Evolutionary conservation across 2,888 invertebrate genomes (phyloP), one percentile per base, ranked within the genome.

Genomic region (Willowsia nigromaculata): DNA sequence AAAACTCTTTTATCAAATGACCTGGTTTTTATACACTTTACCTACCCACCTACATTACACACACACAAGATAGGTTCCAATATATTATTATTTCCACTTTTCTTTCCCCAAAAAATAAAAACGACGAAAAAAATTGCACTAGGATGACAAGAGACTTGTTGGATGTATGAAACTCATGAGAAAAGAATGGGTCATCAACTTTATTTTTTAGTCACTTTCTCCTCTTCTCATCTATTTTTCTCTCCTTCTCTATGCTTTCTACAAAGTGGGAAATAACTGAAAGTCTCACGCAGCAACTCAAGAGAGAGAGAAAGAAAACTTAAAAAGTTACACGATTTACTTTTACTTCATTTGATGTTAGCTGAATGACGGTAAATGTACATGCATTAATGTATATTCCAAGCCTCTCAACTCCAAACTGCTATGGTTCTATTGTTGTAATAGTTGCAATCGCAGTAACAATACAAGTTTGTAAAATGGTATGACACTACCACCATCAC

Each of bases 131-230:
- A 30, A 15, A n/a, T n/a, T n/a, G n/a, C n/a, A n/a, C n/a, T n/a
- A 53, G 22, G 53, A 78, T 78, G 76, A 47, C 76, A 33, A 15
- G 74, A n/a, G 68, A 68, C 33, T 74, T 43, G 27, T 65, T 65
- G 65, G 13, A 37, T 65, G 65, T 59, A 59, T 27, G 25, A 25
- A 56, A 22, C 56, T 56, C 56, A 56, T 13, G 56, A 6, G 25
- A 43, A 78, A 80, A 80, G 80, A 80, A 80, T 80, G 50, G 80
- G 80, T 80, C 80, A 80, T 80, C 80, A 78, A 78, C 76, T 78
- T 78, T 47, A 68, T 68, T 68, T n/a, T n/a, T 68, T 68, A 68
- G 68, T 37, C 68, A 68, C 68, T 68, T 56, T 71, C 71, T 37
- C 68, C 15, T 30, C n/a, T 40, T 43, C 71, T 43, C 22, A 2